These are phyloP conservation scores for Theristus sp. DNA, from an alignment of 2,888 invertebrate genomes.

Conservation along the genomic window DNA sequence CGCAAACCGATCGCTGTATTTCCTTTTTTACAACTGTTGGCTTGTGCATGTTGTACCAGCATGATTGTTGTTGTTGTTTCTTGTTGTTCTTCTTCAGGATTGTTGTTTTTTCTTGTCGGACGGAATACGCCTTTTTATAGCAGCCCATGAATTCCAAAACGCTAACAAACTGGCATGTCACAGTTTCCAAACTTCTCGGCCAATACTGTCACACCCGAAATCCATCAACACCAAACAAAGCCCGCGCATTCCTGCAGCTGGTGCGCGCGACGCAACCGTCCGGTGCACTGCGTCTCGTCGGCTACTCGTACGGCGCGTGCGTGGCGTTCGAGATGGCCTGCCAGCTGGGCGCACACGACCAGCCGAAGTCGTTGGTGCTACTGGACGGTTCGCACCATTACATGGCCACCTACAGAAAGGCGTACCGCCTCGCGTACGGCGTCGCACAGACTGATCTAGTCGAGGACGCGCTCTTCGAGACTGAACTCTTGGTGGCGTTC, in stretches of 20 bases:
- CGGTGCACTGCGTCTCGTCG: conserved; percentile 73
- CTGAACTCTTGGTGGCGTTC: conserved; percentile 57
- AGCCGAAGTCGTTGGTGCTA: conserved; percentile 44
- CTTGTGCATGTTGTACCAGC: neutral
- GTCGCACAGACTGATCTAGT: conserved; percentile 26
- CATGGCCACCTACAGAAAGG: conserved; percentile 34
- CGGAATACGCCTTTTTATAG: conserved; percentile 46
- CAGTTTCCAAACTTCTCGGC: too few species aligned
- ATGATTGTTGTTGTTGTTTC: neutral
- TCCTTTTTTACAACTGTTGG: neutral
- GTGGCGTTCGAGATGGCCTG: conserved; percentile 86
- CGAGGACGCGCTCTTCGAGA: conserved; percentile 29
- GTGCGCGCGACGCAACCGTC: neutral
- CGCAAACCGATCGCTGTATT: neutral
- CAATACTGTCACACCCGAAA: too few species aligned
- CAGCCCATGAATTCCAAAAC: too few species aligned
- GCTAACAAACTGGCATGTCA: too few species aligned
- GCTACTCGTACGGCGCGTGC: conserved; percentile 86
- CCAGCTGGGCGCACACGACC: conserved; percentile 46
- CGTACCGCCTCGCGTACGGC: conserved; percentile 28
- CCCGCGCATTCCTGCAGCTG: neutral
- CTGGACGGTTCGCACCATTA: conserved; percentile 54
- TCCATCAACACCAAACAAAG: too few species aligned
- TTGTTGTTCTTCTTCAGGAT: neutral
- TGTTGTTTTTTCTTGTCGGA: neutral